Percentiles rank a stretch among this genome's conserved stretches.
phyloP scores from a whole-genome alignment of 64 coral and sea anemone species.

The Astreopora myriophthalma region DNA sequence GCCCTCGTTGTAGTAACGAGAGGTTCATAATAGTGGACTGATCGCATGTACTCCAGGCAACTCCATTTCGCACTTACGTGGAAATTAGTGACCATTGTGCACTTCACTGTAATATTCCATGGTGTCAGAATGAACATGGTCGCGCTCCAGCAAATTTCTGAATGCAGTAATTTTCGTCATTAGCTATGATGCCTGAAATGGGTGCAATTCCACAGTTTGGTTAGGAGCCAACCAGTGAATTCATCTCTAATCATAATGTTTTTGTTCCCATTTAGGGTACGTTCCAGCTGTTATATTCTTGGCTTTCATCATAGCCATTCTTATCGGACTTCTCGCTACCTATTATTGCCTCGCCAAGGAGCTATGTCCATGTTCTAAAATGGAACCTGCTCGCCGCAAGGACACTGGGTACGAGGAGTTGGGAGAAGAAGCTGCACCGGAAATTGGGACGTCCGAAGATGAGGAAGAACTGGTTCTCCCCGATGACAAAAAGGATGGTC shows the following conservation, averaged over 20 bases:
- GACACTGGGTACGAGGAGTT: slow-evolving; percentile 80
- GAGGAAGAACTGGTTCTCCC: slow-evolving; percentile 26
- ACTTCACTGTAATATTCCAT: no score
- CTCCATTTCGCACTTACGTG: no score
- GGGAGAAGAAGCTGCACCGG: neutral
- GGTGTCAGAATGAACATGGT: no score
- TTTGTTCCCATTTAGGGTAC: slow-evolving; percentile 60
- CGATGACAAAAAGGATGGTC: slow-evolving; percentile 43
- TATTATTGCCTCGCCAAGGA: slow-evolving; percentile 90
- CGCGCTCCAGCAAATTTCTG: no score
- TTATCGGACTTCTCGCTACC: slow-evolving; percentile 76
- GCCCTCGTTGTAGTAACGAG: no score
- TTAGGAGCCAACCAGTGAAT: no score
- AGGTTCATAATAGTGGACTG: no score
- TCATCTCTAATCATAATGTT: neutral
- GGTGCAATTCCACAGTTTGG: no score
- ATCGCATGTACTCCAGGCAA: no score
- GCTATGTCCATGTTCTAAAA: slow-evolving; percentile 82
- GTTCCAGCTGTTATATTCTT: slow-evolving; percentile 85
- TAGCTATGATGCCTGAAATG: no score
- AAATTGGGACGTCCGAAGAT: neutral
- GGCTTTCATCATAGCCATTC: slow-evolving; percentile 58
- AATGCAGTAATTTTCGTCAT: no score
- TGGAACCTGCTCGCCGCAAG: slow-evolving; percentile 59
- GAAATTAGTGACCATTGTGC: no score